Conservation (phyloP, 2,888 invertebrate species). For the Eugnorisma glareosa region DNA sequence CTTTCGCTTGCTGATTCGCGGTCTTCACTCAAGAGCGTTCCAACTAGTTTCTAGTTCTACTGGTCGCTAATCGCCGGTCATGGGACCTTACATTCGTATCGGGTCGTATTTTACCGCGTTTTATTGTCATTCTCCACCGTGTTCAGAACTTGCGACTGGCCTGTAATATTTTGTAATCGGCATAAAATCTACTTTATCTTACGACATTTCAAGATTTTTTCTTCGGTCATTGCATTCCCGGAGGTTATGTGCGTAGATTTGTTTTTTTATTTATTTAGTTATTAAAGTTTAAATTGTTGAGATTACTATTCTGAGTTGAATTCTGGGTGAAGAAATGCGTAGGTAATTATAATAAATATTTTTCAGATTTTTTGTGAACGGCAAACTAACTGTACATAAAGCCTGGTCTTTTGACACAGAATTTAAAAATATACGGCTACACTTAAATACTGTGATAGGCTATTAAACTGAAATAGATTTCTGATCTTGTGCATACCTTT, state of each 20-base stretch:
- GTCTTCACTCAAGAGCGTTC: not conserved
- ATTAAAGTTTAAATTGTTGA: conserved; percentile 15
- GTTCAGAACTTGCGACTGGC: conserved; percentile 23
- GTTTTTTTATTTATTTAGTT: conserved; percentile 22
- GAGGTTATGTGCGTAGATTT: conserved; percentile 1
- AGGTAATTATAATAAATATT: conserved; percentile 4
- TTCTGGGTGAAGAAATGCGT: not conserved
- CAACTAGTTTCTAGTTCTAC: not conserved
- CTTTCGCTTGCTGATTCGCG: not conserved
- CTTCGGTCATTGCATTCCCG: conserved; percentile 6
- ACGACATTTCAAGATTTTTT: conserved; percentile 29
- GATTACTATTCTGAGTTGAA: not conserved
- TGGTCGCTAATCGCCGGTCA: not conserved
- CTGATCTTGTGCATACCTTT: not conserved
- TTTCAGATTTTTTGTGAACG: not conserved
- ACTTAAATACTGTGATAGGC: not conserved
- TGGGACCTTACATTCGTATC: not conserved
- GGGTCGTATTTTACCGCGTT: conserved; percentile 51
- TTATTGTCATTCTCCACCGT: conserved; percentile 46
- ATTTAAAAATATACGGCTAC: not conserved
- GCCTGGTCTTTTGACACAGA: not conserved
- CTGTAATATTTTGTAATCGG: conserved; percentile 68
- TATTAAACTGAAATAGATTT: not conserved
- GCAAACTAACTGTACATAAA: not conserved
- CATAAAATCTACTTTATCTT: conserved; percentile 64